These are phyloP conservation scores for Enteromius unitaeniatus DNA, from an alignment of 2,797 vertebrate species.

Conservation along the genomic window DNA sequence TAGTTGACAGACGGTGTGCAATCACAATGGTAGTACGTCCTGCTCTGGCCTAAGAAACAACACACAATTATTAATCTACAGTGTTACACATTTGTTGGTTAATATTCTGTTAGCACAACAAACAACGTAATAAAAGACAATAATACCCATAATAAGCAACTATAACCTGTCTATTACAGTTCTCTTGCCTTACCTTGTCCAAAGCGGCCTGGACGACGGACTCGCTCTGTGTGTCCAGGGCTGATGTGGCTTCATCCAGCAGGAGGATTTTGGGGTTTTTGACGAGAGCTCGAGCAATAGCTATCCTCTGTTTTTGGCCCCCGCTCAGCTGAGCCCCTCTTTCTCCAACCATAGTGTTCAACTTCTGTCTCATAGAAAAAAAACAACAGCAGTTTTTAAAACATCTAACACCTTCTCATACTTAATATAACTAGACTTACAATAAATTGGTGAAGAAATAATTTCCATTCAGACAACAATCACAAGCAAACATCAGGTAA, in stretches of 20 bases:
- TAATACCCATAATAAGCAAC: neutral
- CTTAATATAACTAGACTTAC: neutral
- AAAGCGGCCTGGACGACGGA: slow-evolving; percentile 77
- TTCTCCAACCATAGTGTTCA: slow-evolving; percentile 82
- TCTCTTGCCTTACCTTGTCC: slow-evolving; percentile 68
- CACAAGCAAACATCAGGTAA: neutral
- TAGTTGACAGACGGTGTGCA: slow-evolving; percentile 80
- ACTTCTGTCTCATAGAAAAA: slow-evolving; percentile 70
- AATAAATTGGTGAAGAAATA: neutral
- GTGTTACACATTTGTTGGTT: neutral
- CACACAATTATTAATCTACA: neutral
- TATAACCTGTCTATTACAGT: neutral
- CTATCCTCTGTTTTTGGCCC: slow-evolving; percentile 83
- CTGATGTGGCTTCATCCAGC: slow-evolving; percentile 79
- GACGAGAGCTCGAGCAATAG: slow-evolving; percentile 78
- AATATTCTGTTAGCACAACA: neutral
- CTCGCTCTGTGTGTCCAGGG: slow-evolving; percentile 81
- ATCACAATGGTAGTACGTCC: slow-evolving; percentile 82
- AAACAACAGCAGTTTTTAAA: neutral
- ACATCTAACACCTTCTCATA: neutral
- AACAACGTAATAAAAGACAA: neutral
- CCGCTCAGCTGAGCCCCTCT: slow-evolving; percentile 82
- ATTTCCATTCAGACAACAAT: neutral
- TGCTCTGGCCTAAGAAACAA: slow-evolving; percentile 71
- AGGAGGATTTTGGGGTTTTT: slow-evolving; percentile 80